Conservation (phyloP, 64 coral and sea anemone species). For the Pocillopora verrucosa region DNA sequence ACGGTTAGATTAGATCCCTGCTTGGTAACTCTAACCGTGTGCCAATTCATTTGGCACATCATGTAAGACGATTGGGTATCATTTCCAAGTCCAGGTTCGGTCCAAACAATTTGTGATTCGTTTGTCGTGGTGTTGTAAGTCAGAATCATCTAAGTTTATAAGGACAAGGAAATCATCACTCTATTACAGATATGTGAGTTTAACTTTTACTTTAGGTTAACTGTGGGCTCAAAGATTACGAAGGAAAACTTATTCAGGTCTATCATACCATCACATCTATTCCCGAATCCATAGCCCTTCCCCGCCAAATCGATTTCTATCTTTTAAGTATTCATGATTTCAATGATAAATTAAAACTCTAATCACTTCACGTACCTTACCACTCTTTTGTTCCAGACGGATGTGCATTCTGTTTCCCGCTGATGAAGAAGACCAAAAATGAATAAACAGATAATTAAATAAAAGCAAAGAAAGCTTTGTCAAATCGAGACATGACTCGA, state of each 20-base stretch:
- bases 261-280: too few relatives aligned
- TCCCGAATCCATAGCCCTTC: too few relatives aligned
- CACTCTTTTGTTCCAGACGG: constrained; percentile 23
- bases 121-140: constrained; percentile 17
- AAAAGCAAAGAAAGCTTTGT: too few relatives aligned
- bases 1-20: constrained; percentile 11
- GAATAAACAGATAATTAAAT: background rate
- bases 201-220: too few relatives aligned
- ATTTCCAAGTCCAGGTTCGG: constrained; percentile 36
- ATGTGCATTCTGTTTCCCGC: background rate
- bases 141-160: constrained; percentile 19
- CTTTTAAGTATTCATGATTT: too few relatives aligned
- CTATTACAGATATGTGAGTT: background rate
- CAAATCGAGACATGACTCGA: too few relatives aligned
- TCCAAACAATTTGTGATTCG: constrained; percentile 29
- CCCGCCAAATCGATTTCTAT: too few relatives aligned
- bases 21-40: constrained; percentile 26
- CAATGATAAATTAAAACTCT: background rate
- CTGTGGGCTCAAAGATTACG: background rate
- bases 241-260: background rate
- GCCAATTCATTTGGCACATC: constrained; percentile 67
- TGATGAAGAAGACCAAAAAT: background rate
- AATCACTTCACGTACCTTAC: background rate
- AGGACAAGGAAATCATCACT: background rate
- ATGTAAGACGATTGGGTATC: constrained; percentile 48